phyloP scores from a whole-genome alignment of 2,113 vertebrate genomes.

The Hydrolagus affinis region DNA sequence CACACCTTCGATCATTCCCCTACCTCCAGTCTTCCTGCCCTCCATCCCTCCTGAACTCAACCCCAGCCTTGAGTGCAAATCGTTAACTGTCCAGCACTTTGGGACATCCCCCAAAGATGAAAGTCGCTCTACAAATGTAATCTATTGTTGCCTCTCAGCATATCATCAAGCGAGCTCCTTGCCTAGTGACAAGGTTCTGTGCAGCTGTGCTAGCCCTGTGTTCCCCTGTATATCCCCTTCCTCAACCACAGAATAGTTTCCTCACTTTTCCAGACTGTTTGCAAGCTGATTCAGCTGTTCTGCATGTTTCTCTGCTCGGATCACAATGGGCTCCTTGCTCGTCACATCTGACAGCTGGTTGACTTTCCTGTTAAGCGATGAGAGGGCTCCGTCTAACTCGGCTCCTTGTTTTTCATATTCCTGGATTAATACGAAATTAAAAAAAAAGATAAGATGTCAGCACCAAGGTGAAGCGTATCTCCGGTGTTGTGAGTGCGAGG shows the following conservation, averaged over 20 bases:
- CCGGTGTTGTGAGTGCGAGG: background rate
- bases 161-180: too few relatives aligned
- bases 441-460: background rate
- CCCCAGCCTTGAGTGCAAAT: too few relatives aligned
- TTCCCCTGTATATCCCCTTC: too few relatives aligned
- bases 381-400: slow-evolving; percentile 72
- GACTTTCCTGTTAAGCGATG: slow-evolving; percentile 67
- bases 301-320: slow-evolving; percentile 71
- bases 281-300: slow-evolving; percentile 62
- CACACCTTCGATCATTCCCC: too few relatives aligned
- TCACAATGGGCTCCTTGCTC: slow-evolving; percentile 63
- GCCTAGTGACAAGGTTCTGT: too few relatives aligned
- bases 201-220: too few relatives aligned
- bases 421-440: slow-evolving; percentile 47
- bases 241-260: background rate
- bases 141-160: too few relatives aligned
- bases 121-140: too few relatives aligned
- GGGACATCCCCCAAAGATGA: too few relatives aligned
- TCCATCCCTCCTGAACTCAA: too few relatives aligned
- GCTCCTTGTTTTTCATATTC: slow-evolving; percentile 74
- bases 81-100: too few relatives aligned
- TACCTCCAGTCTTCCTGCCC: too few relatives aligned
- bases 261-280: slow-evolving; percentile 71
- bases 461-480: background rate
- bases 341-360: slow-evolving; percentile 59